phyloP scores from a whole-genome alignment of 2,888 invertebrate genomes.

The Rhamnusium bicolor region DNA sequence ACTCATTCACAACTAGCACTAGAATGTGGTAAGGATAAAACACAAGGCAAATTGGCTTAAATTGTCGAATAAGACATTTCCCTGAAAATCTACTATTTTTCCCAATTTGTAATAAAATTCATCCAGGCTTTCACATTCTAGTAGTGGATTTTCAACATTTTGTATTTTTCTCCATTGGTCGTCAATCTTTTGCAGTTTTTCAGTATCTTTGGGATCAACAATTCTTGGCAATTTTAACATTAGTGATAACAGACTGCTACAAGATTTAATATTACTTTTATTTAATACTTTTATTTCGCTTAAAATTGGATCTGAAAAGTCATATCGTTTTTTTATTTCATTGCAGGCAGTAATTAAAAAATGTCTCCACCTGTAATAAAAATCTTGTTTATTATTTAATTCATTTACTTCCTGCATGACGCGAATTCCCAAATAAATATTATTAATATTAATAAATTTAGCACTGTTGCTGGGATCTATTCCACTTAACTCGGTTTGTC shows the following conservation, averaged over 20 bases:
- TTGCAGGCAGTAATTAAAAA: conserved; percentile 10
- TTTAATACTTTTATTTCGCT: neutral
- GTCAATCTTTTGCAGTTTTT: neutral
- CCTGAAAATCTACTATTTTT: neutral
- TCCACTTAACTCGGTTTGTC: conserved; percentile 4
- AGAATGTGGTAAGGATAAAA: neutral
- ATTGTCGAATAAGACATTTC: neutral
- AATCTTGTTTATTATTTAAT: conserved; percentile 24
- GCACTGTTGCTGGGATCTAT: conserved; percentile 19
- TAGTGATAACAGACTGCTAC: neutral
- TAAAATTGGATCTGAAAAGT: neutral
- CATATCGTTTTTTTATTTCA: neutral
- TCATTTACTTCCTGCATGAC: conserved; percentile 14
- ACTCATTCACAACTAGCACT: neutral
- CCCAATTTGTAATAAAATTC: neutral
- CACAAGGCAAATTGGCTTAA: neutral
- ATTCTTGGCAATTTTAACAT: neutral
- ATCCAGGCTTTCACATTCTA: neutral
- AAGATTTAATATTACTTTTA: neutral
- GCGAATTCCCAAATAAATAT: neutral
- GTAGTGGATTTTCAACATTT: neutral
- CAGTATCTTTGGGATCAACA: neutral
- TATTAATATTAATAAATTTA: conserved; percentile 6
- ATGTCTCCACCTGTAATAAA: conserved; percentile 12
- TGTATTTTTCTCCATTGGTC: neutral